Conservation (phyloP, 1,140 invertebrate genomes). For the Drosophila takahashii region DNA sequence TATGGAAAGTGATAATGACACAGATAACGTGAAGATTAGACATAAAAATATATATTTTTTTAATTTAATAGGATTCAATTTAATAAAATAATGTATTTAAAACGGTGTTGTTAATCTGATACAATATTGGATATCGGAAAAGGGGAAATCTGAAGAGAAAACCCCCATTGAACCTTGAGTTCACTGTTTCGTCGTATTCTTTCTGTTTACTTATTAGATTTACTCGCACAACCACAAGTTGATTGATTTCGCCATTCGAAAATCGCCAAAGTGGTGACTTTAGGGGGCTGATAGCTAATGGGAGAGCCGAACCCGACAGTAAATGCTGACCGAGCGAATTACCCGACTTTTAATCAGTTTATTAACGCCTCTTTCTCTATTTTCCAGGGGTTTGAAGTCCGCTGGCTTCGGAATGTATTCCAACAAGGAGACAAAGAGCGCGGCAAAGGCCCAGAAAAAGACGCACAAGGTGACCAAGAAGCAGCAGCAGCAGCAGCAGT, state of each 20-base stretch:
- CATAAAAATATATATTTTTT: not conserved
- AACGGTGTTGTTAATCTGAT: too few species aligned
- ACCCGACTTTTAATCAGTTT: constrained; percentile 42
- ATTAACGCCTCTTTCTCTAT: constrained; percentile 22
- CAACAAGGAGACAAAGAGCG: constrained; percentile 68
- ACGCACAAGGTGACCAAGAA: constrained; percentile 69
- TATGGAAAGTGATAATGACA: not conserved
- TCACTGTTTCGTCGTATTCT: not conserved
- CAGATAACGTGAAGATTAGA: constrained; percentile 5
- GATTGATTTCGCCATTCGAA: constrained; percentile 8
- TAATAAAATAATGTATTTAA: not conserved
- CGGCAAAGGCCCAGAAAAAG: constrained; percentile 76
- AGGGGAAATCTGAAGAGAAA: not conserved
- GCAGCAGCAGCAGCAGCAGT: constrained; percentile 39
- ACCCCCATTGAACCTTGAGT: not conserved
- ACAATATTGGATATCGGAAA: not conserved
- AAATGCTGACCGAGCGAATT: constrained; percentile 20
- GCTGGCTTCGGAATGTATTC: constrained; percentile 73
- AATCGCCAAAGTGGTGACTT: constrained; percentile 12
- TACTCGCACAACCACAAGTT: not conserved
- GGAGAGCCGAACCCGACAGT: constrained; percentile 5
- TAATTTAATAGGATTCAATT: too few species aligned
- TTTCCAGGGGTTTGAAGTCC: constrained; percentile 53
- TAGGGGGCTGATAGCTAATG: constrained; percentile 23
- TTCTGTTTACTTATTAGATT: constrained; percentile 6